Percentiles rank a stretch among this genome's conserved stretches.
These are phyloP conservation scores for Vanessa tameamea DNA, from an alignment of 1,140 invertebrate genomes.

Conservation along the genomic window DNA sequence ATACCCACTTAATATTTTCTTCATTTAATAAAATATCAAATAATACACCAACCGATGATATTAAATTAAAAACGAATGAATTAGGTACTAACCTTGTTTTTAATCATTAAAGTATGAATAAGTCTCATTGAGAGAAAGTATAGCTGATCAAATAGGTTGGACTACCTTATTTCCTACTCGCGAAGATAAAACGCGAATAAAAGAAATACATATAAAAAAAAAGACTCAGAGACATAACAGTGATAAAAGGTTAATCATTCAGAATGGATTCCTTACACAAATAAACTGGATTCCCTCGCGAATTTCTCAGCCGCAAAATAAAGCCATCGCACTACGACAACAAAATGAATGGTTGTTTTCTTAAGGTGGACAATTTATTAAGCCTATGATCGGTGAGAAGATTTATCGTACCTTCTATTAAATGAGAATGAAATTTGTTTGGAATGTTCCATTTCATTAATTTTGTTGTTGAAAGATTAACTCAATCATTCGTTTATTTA, in stretches of 20 bases:
- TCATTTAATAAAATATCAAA: too few relatives aligned
- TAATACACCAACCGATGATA: too few relatives aligned
- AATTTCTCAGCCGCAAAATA: constrained; percentile 45
- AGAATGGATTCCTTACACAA: constrained; percentile 53
- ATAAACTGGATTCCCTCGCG: constrained; percentile 42
- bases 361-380: constrained; percentile 52
- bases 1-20: too few relatives aligned
- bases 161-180: too few relatives aligned
- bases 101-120: too few relatives aligned
- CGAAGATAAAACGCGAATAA: constrained; percentile 36
- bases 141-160: too few relatives aligned
- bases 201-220: constrained; percentile 33
- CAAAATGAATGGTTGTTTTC: constrained; percentile 54
- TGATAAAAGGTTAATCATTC: constrained; percentile 55
- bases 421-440: background rate
- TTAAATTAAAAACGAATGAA: too few relatives aligned
- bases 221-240: constrained; percentile 38
- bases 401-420: constrained; percentile 24
- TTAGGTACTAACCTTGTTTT: too few relatives aligned
- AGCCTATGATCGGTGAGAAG: constrained; percentile 33
- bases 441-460: background rate
- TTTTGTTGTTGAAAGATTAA: background rate
- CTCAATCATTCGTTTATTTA: background rate
- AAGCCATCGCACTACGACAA: constrained; percentile 42
- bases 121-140: too few relatives aligned